Base-by-base conservation (phyloP, 2,797 vertebrate genomes). In the Sparus aurata region DNA sequence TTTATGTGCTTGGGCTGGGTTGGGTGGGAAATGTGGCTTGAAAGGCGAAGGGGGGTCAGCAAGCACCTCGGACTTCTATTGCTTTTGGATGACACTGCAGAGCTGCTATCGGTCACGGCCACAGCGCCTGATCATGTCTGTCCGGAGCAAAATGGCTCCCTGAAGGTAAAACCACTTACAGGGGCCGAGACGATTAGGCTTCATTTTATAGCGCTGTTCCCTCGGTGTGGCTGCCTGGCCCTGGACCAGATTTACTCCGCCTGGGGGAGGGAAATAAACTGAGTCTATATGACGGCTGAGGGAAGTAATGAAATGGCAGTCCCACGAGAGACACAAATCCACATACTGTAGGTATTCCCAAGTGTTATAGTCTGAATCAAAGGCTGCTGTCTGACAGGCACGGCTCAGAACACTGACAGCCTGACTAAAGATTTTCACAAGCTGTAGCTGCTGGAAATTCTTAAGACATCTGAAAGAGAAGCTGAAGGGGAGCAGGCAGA, bases 241-340 rank as follows among this genome's bases (percentile, higher is more conserved):
- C 54, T 22, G 43, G 67, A 85, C 84, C 77, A 85, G 87, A 90
- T 89, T 87, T 83, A 86, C 78, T 68, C 79, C 47, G 83, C 89
- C 86, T 70, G 27, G 60, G 76, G 90, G 81, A 80, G 50, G 75
- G 77, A 75, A 85, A 89, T 86, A 90, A 92, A 91, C 86, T 58
- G 75, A 81, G 74, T 80, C 77, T 87, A 83, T 90, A 89, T 79
- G 91, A 87, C 34, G 77, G 78, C 79, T 87, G 84, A 85, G 81
- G 79, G 78, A 82, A 86, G 86, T 88, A 90, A 93, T 92, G 90
- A 91, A 94, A 91, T 64, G 80, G 74, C 68, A 53, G 70, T 89
- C 91, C 84, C 85, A 18, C 0, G 80, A 87, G 90, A 87, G 73
- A 79, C 89, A 92, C 89, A 91, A 90, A 92, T 92, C 90, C 86